These are phyloP conservation scores for Galleria mellonella DNA, from an alignment of 1,140 invertebrate species.

Conservation along the genomic window DNA sequence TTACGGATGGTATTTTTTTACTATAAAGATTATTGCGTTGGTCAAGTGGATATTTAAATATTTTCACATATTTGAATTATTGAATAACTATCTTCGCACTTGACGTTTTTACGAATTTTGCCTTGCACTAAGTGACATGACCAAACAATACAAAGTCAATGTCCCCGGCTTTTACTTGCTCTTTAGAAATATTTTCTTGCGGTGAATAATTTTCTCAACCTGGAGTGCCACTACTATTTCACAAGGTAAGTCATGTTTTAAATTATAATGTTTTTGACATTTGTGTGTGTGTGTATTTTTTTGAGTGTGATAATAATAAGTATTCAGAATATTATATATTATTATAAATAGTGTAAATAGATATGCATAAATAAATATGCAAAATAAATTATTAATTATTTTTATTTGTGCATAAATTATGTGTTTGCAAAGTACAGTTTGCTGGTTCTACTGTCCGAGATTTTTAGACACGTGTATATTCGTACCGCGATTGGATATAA, in stretches of 20 bases:
- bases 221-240: conserved; percentile 18
- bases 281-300: too few species aligned
- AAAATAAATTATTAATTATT: too few species aligned
- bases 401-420: too few species aligned
- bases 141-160: conserved; percentile 39
- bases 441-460: too few species aligned
- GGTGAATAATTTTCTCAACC: conserved; percentile 41
- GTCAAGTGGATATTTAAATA: not conserved
- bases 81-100: not conserved
- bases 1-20: not conserved
- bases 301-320: too few species aligned
- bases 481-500: too few species aligned
- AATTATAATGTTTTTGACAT: conserved; percentile 11
- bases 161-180: conserved; percentile 41
- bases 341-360: too few species aligned
- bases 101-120: not conserved
- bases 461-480: too few species aligned
- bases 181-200: conserved; percentile 32
- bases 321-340: too few species aligned
- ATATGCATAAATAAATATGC: too few species aligned
- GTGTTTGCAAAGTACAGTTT: too few species aligned
- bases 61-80: not conserved
- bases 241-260: conserved; percentile 51
- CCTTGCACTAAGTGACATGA: conserved; percentile 32
- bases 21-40: too few species aligned